Base-by-base conservation (phyloP, 2,797 vertebrate species). In the Spondyliosoma cantharus region DNA sequence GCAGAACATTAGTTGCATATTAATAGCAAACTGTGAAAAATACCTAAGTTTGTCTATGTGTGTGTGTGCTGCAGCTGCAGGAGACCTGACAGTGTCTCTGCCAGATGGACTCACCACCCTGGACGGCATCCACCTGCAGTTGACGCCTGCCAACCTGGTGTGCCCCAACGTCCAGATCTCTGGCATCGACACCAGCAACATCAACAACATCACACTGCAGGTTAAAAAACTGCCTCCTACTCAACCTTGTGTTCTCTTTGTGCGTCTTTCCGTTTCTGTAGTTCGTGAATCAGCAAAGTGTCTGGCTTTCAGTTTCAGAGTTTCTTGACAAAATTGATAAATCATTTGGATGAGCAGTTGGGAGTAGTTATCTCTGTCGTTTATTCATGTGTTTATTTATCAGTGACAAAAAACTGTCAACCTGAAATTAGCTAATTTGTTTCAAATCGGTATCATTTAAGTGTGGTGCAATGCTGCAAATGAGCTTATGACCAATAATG, bases 161-260 rank as follows among this genome's bases (percentile, higher is more conserved):
- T 98, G 97, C 77, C 98, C 97, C 46, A 99, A 98, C 8, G 97
- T 99, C 70, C 98, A 99, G 90, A 98, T 99, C 90, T 98, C 98
- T 25, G 98, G 97, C 86, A 96, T 99, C 24, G 98, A 99, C 72
- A 85, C 97, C 57, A 95, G 95, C 85, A 96, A 96, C 93, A 97
- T 99, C 90, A 99, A 98, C 92, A 99, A 99, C 87, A 99, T 99
- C 93, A 99, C 98, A 0, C 84, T 99, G 52, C 98, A 99, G 97
- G 98, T 99, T 32, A 74, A 42, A 77, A 65, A 52, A 56, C 48
- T n/a, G 19, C 32, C 5, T 22, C 50, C 58, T 56, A 4, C 22
- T 12, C 0, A 74, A 25, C 29, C 7, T 11, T 19, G 16, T 71
- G 9, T 52, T 27, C 4, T 14, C n/a, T 2, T 2, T 24, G 27